Evolutionary conservation across 2,113 vertebrate genomes (phyloP).

Genomic region (Pungitius pungitius): DNA sequence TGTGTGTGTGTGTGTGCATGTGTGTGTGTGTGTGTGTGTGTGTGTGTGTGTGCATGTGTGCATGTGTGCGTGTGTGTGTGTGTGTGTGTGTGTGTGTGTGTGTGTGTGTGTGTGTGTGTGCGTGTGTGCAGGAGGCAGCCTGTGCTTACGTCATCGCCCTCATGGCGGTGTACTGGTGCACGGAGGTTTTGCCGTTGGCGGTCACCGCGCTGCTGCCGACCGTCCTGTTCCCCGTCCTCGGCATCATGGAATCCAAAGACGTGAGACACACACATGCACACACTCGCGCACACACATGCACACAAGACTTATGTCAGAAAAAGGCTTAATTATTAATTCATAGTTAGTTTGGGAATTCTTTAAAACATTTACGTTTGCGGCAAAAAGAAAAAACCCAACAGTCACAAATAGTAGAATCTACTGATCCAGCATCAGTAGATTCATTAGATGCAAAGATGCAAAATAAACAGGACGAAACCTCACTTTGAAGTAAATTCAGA

Average conservation of each 20-base stretch:
- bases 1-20: constrained; percentile 36
- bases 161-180: constrained; percentile 97
- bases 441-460: no score
- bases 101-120: constrained; percentile 36
- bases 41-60: constrained; percentile 41
- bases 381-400: no score
- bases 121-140: constrained; percentile 82
- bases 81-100: constrained; percentile 27
- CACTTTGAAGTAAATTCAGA: no score
- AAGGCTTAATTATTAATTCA: no score
- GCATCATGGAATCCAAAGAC: constrained; percentile 88
- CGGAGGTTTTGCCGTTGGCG: constrained; percentile 91
- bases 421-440: no score
- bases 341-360: no score
- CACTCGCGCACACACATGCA: neutral
- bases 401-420: no score
- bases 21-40: constrained; percentile 44
- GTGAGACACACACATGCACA: constrained; percentile 68
- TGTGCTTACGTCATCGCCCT: constrained; percentile 90
- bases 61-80: constrained; percentile 48
- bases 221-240: constrained; percentile 90
- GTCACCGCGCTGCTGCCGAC: constrained; percentile 89
- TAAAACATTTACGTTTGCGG: no score
- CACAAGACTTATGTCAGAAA: neutral
- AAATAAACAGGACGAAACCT: no score